phyloP scores from a whole-genome alignment of 2,797 vertebrate species.

The Sparus aurata region DNA sequence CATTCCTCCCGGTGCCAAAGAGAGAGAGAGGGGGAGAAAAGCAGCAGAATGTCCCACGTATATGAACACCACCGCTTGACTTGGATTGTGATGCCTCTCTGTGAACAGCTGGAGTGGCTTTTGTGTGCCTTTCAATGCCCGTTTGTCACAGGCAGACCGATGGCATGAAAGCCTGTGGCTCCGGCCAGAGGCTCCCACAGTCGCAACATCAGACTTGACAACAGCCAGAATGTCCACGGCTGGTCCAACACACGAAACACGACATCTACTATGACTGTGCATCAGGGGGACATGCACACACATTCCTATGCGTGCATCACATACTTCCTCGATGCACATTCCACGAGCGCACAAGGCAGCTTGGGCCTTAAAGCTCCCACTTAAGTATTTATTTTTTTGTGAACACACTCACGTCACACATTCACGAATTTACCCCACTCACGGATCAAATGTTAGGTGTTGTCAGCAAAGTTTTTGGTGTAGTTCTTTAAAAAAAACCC shows the following conservation, averaged over 20 bases:
- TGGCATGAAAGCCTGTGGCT: conserved; percentile 40
- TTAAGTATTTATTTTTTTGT: conserved; percentile 74
- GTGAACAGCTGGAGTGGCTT: conserved; percentile 69
- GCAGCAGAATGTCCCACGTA: conserved; percentile 69
- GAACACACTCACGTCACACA: conserved; percentile 72
- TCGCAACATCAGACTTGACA: conserved; percentile 56
- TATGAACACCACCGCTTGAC: conserved; percentile 68
- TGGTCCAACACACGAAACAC: conserved; percentile 58
- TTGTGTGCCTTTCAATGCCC: conserved; percentile 71
- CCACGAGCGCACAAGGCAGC: conserved; percentile 76
- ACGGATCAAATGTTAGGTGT: conserved; percentile 52
- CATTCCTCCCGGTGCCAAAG: conserved; percentile 87
- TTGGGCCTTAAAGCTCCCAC: conserved; percentile 77
- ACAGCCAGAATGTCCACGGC: conserved; percentile 55
- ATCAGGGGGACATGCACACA: conserved; percentile 68
- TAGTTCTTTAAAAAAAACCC: conserved; percentile 21
- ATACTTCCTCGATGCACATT: conserved; percentile 77
- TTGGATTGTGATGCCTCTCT: conserved; percentile 71
- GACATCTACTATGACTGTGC: conserved; percentile 51
- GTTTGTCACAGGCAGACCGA: conserved; percentile 59
- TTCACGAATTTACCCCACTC: conserved; percentile 70
- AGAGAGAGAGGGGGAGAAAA: conserved; percentile 62
- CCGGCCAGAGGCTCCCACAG: conserved; percentile 50
- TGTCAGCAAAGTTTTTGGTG: conserved; percentile 51
- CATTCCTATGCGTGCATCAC: conserved; percentile 73